Evolutionary conservation across 2,888 invertebrate genomes (phyloP).

Genomic region (Lasioglossum vierecki): DNA sequence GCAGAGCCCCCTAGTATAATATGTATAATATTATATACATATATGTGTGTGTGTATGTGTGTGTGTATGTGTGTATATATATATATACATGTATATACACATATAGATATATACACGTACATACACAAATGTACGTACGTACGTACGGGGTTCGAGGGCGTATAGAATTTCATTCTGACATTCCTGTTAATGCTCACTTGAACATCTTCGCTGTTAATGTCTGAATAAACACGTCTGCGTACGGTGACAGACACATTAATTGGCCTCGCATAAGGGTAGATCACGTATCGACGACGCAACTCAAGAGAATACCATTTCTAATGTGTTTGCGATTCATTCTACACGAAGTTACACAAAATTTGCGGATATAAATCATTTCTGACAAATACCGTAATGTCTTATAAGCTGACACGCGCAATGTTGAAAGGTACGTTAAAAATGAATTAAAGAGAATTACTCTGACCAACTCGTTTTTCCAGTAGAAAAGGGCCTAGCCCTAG

Average conservation of each 20-base stretch:
- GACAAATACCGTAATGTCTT: background rate
- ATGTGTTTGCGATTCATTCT: conserved; percentile 8
- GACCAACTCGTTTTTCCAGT: background rate
- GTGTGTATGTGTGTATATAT: too few relatives aligned
- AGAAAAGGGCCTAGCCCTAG: background rate
- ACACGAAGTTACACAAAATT: background rate
- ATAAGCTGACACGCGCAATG: too few relatives aligned
- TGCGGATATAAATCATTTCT: background rate
- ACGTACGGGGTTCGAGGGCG: conserved; percentile 21
- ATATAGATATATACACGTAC: background rate
- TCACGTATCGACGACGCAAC: conserved; percentile 15
- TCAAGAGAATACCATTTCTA: conserved; percentile 26
- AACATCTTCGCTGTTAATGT: conserved; percentile 71
- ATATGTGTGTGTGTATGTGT: too few relatives aligned
- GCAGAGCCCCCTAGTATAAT: too few relatives aligned
- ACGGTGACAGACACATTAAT: conserved; percentile 63
- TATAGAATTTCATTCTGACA: conserved; percentile 62
- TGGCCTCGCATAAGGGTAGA: conserved; percentile 27
- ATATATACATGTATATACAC: background rate
- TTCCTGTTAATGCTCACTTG: conserved; percentile 66
- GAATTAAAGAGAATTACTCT: background rate
- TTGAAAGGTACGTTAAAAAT: too few relatives aligned
- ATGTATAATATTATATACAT: background rate
- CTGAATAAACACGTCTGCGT: conserved; percentile 72
- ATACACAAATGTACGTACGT: background rate